Base-by-base conservation (phyloP, 64 coral and sea anemone genomes). In the Pocillopora verrucosa region DNA sequence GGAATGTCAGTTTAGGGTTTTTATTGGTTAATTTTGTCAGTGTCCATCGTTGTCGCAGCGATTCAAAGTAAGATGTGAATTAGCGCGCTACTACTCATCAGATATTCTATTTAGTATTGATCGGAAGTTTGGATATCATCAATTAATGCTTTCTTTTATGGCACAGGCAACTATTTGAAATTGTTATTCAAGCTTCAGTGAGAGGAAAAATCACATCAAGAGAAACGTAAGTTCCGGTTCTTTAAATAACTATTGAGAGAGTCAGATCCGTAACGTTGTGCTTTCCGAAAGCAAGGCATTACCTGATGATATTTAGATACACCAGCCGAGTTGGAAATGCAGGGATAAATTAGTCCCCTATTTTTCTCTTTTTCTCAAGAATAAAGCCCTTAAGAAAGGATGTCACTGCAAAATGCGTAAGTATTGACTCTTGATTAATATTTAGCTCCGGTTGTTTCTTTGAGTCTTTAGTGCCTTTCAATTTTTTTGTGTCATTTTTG, bases 351-450 rank as follows among this genome's bases (percentile, higher is more conserved):
- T 30, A 15, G 0, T 76, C 7, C 77, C 13, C 16, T 75, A 45
- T 88, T 24, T n/a, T 62, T 34, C 56, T 60, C 12, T 83, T 11
- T 89, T 80, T 11, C 1, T 56, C 41, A 57, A 98, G 96, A 24
- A 83, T 98, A n/a, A 87, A 89, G 91, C 86, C 96, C 22, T 58
- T 98, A 2, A 88, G 96, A 78, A 98, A 98, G 76, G 96, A 98
- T 87, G 96, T 98, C 11, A 98, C 96, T 5, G 96, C 96, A 51
- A 98, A 98, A 82, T 94, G 93, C 64, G 96, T 98, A 90, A 93
- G 96, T 94, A 34, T 58, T 45, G 0, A 15, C 1, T 14, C 6
- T 45, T 16, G 41, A 22, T 77, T 20, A 83, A 4, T 24, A 13
- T 83, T 30, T 3, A 60, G 24, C 11, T 1, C 24, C 51, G 19